Conservation (phyloP, 2,113 vertebrate species). For the Catharus minimus region DNA sequence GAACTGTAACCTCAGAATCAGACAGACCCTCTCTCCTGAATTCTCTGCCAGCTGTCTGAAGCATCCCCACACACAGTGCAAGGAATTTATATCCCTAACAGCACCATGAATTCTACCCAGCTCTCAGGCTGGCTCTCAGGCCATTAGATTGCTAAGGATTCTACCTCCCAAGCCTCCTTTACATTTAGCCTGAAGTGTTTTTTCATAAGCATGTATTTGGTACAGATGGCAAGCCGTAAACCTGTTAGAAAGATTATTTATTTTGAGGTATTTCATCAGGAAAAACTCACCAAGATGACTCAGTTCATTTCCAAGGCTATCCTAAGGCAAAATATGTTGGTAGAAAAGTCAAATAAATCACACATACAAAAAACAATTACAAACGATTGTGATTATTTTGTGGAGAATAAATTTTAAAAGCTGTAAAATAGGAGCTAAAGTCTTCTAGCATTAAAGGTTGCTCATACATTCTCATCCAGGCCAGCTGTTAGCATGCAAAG, state of each 20-base stretch:
- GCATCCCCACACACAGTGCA: neutral
- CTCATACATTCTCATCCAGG: neutral
- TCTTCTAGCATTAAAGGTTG: neutral
- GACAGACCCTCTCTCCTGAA: neutral
- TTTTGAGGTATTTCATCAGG: slow-evolving; percentile 28
- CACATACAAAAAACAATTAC: neutral
- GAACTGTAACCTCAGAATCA: neutral
- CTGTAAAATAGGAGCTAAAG: neutral
- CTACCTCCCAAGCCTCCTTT: neutral
- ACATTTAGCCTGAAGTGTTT: neutral
- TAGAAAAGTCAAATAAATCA: slow-evolving; percentile 11
- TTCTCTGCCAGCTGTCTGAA: neutral
- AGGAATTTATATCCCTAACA: neutral
- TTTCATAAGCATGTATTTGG: neutral
- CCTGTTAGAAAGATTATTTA: slow-evolving; percentile 25
- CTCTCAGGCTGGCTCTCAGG: neutral
- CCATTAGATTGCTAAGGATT: neutral
- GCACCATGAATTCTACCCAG: neutral
- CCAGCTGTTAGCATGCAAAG: neutral
- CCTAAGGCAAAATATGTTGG: slow-evolving; percentile 9
- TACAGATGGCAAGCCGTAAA: slow-evolving; percentile 48
- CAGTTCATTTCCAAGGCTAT: slow-evolving; percentile 20
- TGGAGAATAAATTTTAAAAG: neutral
- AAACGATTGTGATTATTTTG: neutral
- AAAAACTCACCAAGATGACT: neutral